A percentile compares a stretch with the other conserved stretches of the same genome.
Conservation (phyloP, 2,888 invertebrate species). For the Gymnosoma rotundatum region DNA sequence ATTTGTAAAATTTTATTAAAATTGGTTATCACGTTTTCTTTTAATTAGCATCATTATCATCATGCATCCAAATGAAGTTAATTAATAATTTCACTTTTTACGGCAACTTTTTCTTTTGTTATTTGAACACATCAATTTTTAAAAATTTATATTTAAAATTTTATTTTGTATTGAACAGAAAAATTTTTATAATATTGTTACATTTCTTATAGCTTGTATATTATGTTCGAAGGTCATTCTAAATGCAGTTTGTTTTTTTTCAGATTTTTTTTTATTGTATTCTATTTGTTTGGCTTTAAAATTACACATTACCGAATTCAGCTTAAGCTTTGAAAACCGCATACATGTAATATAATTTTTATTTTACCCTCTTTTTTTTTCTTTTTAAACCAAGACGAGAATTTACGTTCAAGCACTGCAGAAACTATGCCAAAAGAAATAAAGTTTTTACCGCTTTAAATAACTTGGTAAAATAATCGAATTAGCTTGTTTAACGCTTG, state of each 20-base stretch:
- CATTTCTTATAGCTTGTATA: constrained; percentile 8
- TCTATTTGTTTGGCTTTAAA: constrained; percentile 34
- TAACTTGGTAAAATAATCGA: constrained; percentile 20
- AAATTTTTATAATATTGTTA: constrained; percentile 15
- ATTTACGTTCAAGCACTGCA: constrained; percentile 43
- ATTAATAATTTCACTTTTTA: constrained; percentile 39
- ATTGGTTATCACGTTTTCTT: not conserved
- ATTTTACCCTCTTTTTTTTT: constrained; percentile 43
- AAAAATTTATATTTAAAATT: too few relatives aligned
- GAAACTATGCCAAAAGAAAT: constrained; percentile 2
- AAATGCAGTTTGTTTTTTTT: constrained; percentile 44
- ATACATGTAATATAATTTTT: constrained; percentile 10
- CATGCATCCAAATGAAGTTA: constrained; percentile 5
- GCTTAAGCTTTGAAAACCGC: constrained; percentile 32
- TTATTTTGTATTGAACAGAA: not conserved
- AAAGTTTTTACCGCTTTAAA: constrained; percentile 25
- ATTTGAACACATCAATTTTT: not conserved
- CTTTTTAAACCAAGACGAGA: constrained; percentile 29
- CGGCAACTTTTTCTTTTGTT: constrained; percentile 29
- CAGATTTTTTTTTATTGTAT: constrained; percentile 31
- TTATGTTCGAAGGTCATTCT: constrained; percentile 57
- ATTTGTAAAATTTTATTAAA: too few relatives aligned
- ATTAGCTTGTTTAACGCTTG: constrained; percentile 62
- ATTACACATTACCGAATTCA: constrained; percentile 10
- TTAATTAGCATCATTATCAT: not conserved